Conservation (phyloP, 2,113 vertebrate species). For the Phaethornis superciliosus region DNA sequence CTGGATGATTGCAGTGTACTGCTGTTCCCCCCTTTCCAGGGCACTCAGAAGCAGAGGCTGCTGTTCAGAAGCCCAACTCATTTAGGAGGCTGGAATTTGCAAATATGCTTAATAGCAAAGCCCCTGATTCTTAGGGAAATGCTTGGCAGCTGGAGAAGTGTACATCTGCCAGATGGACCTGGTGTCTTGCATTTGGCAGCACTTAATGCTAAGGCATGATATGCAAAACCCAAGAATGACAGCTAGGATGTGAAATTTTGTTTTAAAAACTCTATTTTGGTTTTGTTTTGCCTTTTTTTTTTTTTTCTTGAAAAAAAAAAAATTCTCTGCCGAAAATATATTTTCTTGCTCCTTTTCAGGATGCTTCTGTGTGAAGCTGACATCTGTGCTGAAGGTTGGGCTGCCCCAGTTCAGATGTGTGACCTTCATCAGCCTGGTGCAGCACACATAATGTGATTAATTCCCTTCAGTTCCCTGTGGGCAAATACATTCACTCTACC, state of each 20-base stretch:
- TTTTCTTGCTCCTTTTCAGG: background rate
- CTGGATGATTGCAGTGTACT: background rate
- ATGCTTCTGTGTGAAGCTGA: background rate
- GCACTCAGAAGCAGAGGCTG: background rate
- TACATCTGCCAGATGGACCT: conserved; percentile 42
- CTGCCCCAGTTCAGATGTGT: background rate
- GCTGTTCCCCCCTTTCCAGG: background rate
- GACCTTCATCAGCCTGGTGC: background rate
- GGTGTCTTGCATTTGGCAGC: conserved; percentile 35
- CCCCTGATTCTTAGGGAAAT: conserved; percentile 26
- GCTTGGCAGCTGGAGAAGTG: background rate
- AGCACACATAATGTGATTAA: conserved; percentile 24
- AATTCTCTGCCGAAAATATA: background rate
- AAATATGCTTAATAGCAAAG: conserved; percentile 9
- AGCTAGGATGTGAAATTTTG: conserved; percentile 4
- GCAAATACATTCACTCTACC: conserved; percentile 3
- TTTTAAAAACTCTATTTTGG: background rate
- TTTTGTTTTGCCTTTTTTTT: background rate
- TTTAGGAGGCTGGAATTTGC: conserved; percentile 43
- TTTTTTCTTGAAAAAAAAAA: background rate
- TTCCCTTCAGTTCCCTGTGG: conserved; percentile 24
- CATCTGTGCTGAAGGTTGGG: background rate
- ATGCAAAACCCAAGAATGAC: background rate
- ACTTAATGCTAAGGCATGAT: conserved; percentile 10
- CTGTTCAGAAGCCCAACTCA: background rate